These are phyloP conservation scores for Nicator chloris DNA, from an alignment of 2,113 vertebrate genomes.

Conservation along the genomic window DNA sequence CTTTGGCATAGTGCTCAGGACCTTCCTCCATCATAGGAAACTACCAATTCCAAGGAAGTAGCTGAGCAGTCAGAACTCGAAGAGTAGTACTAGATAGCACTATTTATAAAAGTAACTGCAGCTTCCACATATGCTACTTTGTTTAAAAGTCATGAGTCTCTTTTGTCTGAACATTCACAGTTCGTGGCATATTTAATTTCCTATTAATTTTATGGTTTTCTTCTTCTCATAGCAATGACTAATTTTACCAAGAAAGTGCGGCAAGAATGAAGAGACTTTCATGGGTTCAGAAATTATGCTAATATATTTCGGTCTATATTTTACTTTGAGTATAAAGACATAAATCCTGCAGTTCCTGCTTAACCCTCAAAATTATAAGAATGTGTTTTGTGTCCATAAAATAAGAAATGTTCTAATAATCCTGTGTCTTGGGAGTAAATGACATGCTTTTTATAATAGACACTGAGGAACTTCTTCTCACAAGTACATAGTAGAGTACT, in stretches of 20 bases:
- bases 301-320: background rate
- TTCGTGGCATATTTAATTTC: background rate
- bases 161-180: background rate
- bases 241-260: background rate
- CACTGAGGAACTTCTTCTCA: background rate
- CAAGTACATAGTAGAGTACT: background rate
- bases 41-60: background rate
- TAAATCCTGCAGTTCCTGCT: background rate
- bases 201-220: background rate
- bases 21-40: background rate
- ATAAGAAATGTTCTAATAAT: background rate
- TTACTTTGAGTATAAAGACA: background rate
- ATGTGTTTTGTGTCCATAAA: background rate
- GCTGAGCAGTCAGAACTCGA: background rate
- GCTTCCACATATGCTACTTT: background rate
- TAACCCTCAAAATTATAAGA: background rate
- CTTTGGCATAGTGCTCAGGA: background rate
- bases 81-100: background rate
- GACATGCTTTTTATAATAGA: background rate
- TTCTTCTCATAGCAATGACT: background rate
- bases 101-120: background rate
- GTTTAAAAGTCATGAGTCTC: accelerated
- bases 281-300: background rate
- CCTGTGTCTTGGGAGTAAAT: background rate
- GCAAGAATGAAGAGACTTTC: background rate